Conservation (phyloP, 2,797 vertebrate genomes). For the Mico argentatus region DNA sequence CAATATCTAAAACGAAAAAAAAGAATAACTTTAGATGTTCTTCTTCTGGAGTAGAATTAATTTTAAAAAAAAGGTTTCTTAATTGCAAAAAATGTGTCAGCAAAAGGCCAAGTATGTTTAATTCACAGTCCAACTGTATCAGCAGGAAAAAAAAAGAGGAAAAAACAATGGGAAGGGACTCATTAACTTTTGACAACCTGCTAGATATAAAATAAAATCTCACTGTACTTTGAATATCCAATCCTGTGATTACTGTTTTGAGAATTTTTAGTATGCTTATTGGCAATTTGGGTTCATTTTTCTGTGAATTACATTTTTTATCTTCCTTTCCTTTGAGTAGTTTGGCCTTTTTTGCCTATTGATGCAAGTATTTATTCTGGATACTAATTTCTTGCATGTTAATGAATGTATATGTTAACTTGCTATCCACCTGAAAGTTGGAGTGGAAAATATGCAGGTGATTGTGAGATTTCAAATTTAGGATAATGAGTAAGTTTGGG, state of each 20-base stretch:
- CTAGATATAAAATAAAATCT: background rate
- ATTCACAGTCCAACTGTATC: background rate
- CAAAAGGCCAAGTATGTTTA: slow-evolving; percentile 36
- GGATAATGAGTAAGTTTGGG: background rate
- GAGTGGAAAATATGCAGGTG: background rate
- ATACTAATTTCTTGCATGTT: background rate
- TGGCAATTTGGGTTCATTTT: background rate
- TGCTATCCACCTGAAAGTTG: background rate
- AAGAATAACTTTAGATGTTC: slow-evolving; percentile 38
- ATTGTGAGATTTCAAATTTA: background rate
- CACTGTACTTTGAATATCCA: background rate
- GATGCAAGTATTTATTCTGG: background rate
- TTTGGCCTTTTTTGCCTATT: background rate
- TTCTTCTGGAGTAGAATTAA: slow-evolving; percentile 56
- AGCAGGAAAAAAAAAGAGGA: background rate
- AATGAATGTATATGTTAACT: background rate
- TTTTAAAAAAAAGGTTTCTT: slow-evolving; percentile 59
- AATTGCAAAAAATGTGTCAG: slow-evolving; percentile 1
- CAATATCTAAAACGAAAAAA: background rate
- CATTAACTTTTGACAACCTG: background rate
- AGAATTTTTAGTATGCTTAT: background rate
- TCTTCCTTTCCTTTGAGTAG: background rate
- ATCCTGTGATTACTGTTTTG: background rate
- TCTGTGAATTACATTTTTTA: background rate
- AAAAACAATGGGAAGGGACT: background rate